These are phyloP conservation scores for Sipha flava DNA, from an alignment of 1,140 invertebrate species.

Conservation along the genomic window DNA sequence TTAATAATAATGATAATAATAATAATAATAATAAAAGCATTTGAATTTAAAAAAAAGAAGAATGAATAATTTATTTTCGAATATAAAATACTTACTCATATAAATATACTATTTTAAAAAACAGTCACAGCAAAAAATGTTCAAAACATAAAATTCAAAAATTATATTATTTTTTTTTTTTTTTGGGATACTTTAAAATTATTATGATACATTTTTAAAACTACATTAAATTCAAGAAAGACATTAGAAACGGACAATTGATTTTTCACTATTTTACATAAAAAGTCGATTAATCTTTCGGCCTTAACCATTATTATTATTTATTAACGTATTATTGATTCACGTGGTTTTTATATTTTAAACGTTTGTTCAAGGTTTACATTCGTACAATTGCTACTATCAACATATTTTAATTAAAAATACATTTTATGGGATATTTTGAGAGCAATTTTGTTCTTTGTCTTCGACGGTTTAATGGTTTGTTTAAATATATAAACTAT, in stretches of 20 bases:
- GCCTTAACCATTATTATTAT: neutral
- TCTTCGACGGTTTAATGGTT: neutral
- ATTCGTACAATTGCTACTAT: neutral
- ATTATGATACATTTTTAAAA: too few species aligned
- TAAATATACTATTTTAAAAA: too few species aligned
- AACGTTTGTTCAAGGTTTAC: neutral
- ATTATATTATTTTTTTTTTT: too few species aligned
- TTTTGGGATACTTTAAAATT: too few species aligned
- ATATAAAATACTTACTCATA: too few species aligned
- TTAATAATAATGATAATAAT: too few species aligned
- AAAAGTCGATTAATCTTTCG: neutral
- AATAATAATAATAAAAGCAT: too few species aligned
- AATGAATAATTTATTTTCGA: too few species aligned
- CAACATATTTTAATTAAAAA: constrained; percentile 21
- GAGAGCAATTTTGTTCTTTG: neutral
- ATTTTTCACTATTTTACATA: neutral
- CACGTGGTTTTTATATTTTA: neutral
- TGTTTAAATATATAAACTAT: neutral
- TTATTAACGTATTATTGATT: constrained; percentile 3
- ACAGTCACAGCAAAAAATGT: neutral
- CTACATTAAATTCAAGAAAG: too few species aligned
- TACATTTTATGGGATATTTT: neutral
- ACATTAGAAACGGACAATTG: neutral
- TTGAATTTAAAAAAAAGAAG: too few species aligned
- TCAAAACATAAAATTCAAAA: too few species aligned